These are phyloP conservation scores for Papilio polyxenes DNA, from an alignment of 1,140 invertebrate species.

Conservation along the genomic window DNA sequence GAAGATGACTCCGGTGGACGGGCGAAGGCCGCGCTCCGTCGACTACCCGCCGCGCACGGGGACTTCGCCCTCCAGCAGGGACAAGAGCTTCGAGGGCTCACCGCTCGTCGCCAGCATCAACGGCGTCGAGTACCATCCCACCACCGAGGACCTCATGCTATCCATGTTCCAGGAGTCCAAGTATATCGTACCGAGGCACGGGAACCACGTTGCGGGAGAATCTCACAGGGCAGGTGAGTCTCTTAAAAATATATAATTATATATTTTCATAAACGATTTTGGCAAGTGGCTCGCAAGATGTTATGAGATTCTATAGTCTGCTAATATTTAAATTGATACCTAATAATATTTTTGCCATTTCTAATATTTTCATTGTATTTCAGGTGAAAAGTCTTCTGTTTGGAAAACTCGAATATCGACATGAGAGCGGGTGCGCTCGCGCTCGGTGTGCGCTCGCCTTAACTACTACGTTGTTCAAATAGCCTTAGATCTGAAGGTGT, in stretches of 20 bases:
- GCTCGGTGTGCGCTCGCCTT: constrained; percentile 39
- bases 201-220: constrained; percentile 64
- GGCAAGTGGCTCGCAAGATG: too few species aligned
- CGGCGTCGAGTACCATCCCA: constrained; percentile 76
- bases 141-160: constrained; percentile 74
- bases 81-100: constrained; percentile 69
- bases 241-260: too few species aligned
- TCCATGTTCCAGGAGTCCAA: constrained; percentile 77
- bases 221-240: constrained; percentile 72
- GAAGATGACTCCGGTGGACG: constrained; percentile 77
- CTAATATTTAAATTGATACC: too few species aligned
- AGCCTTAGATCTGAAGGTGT: constrained; percentile 68
- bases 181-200: constrained; percentile 71
- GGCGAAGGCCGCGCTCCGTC: constrained; percentile 67
- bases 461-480: constrained; percentile 55
- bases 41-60: constrained; percentile 60
- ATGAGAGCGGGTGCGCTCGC: constrained; percentile 58
- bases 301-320: too few species aligned
- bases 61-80: constrained; percentile 52
- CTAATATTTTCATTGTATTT: constrained; percentile 46
- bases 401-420: constrained; percentile 80
- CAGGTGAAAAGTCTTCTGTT: constrained; percentile 73
- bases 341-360: background rate
- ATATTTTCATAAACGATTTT: too few species aligned
- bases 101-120: constrained; percentile 75